phyloP scores from a whole-genome alignment of 2,888 invertebrate genomes.

The Trissolcus brochymenae region DNA sequence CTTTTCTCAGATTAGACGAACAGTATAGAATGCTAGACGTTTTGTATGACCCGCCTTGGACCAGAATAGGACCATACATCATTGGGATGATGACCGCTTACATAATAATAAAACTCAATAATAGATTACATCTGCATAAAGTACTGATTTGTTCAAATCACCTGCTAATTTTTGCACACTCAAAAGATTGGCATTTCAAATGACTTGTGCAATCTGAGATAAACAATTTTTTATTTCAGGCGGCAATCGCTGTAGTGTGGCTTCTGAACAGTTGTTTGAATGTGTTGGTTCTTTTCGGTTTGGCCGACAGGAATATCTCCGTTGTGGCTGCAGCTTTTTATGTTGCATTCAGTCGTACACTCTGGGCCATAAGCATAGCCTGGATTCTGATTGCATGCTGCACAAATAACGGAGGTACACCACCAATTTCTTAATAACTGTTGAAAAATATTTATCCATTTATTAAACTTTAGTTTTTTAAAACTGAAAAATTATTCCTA shows the following conservation, averaged over 20 bases:
- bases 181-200: too few relatives aligned
- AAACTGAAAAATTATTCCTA: conserved; percentile 46
- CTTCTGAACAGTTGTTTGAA: conserved; percentile 73
- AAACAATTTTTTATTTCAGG: conserved; percentile 60
- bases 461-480: not conserved
- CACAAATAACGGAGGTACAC: conserved; percentile 77
- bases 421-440: not conserved
- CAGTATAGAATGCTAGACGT: conserved; percentile 71
- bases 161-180: too few relatives aligned
- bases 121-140: conserved; percentile 63
- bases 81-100: conserved; percentile 77
- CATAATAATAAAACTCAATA: conserved; percentile 70
- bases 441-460: not conserved
- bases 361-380: conserved; percentile 79
- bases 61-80: conserved; percentile 73
- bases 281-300: conserved; percentile 75
- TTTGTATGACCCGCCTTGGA: conserved; percentile 75
- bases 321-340: conserved; percentile 77
- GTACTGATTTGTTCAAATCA: conserved; percentile 56
- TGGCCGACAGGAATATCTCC: conserved; percentile 76
- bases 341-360: conserved; percentile 77
- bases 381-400: conserved; percentile 80
- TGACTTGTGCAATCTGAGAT: not conserved
- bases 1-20: conserved; percentile 72
- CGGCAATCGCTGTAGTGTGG: conserved; percentile 70